phyloP scores from a whole-genome alignment of 2,113 vertebrate genomes.

The Hyla sarda region DNA sequence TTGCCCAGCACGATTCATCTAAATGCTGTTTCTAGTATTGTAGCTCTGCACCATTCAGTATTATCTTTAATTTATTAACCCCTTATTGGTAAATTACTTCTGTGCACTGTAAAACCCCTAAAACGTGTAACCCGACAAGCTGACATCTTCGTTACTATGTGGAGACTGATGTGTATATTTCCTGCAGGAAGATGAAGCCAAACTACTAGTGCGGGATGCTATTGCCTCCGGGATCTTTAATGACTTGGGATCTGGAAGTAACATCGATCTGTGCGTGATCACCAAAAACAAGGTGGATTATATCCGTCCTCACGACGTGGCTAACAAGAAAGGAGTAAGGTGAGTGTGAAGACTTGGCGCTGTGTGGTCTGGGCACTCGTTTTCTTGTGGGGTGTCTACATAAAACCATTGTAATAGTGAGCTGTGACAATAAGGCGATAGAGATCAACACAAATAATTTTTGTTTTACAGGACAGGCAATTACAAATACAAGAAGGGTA shows the following conservation, averaged over 20 bases:
- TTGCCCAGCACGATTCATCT: too few species aligned
- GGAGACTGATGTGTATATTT: neutral
- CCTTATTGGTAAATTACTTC: too few species aligned
- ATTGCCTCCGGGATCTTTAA: slow-evolving; percentile 95
- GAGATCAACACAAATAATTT: neutral
- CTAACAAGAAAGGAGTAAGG: slow-evolving; percentile 95
- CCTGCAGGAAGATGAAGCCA: slow-evolving; percentile 89
- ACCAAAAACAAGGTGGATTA: slow-evolving; percentile 92
- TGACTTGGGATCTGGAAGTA: slow-evolving; percentile 94
- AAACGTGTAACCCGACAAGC: too few species aligned
- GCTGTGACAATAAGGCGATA: too few species aligned
- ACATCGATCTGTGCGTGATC: slow-evolving; percentile 95
- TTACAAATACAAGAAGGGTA: slow-evolving; percentile 80
- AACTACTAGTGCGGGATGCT: slow-evolving; percentile 89
- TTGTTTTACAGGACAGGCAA: slow-evolving; percentile 70
- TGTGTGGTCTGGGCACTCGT: too few species aligned
- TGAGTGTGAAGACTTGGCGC: slow-evolving; percentile 62
- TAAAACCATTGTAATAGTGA: too few species aligned
- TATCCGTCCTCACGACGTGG: slow-evolving; percentile 85
- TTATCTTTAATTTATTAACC: too few species aligned
- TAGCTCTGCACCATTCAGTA: too few species aligned
- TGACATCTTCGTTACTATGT: too few species aligned
- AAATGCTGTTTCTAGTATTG: too few species aligned
- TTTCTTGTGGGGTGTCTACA: too few species aligned
- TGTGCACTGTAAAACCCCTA: too few species aligned